Conservation (phyloP, 2,888 invertebrate species). For the Diaphora mendica region DNA sequence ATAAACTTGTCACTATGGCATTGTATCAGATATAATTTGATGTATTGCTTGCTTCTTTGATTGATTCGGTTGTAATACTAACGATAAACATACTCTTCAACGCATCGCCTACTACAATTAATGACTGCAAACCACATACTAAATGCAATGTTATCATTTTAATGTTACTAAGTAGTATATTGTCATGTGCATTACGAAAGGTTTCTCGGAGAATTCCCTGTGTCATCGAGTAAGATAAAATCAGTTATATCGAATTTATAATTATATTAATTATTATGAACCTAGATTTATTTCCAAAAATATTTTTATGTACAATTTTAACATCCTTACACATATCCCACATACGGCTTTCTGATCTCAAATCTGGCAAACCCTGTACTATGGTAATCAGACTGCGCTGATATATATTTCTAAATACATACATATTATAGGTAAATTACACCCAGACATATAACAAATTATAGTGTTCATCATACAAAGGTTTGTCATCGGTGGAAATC, state of each 20-base stretch:
- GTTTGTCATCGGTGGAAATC: too few relatives aligned
- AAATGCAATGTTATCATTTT: not conserved
- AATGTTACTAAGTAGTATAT: not conserved
- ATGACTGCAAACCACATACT: not conserved
- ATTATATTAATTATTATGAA: not conserved
- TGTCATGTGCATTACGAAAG: not conserved
- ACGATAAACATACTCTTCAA: not conserved
- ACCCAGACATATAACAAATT: too few relatives aligned
- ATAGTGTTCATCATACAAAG: too few relatives aligned
- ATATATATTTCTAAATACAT: too few relatives aligned
- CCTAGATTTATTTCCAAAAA: not conserved
- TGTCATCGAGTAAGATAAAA: too few relatives aligned
- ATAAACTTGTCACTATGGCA: not conserved
- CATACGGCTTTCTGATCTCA: too few relatives aligned
- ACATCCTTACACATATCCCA: too few relatives aligned
- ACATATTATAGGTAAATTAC: too few relatives aligned
- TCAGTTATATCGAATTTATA: not conserved
- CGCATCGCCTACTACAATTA: not conserved
- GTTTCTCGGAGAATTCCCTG: not conserved
- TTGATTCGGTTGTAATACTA: constrained; percentile 1
- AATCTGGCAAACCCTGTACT: too few relatives aligned
- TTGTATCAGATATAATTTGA: constrained; percentile 16
- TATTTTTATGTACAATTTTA: too few relatives aligned
- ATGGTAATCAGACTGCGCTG: too few relatives aligned
- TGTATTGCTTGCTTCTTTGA: not conserved